Percentiles rank a stretch among this genome's conserved stretches.
Evolutionary conservation across 2,113 vertebrate genomes (phyloP).

Genomic region (Calcarius ornatus): DNA sequence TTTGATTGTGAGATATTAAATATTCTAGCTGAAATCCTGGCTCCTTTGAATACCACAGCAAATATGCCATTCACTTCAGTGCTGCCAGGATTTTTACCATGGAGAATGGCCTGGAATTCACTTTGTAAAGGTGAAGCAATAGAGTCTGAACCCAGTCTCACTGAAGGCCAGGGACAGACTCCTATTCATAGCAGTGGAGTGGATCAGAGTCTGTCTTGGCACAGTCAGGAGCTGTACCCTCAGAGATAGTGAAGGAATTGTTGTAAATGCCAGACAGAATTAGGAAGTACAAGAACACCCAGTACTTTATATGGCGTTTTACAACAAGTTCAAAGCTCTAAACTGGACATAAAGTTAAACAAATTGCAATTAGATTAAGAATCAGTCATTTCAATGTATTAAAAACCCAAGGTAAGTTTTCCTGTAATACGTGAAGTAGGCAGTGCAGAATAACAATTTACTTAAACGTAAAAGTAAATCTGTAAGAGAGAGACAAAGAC

Average conservation of each 20-base stretch:
- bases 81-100: slow-evolving; percentile 32
- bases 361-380: slow-evolving; percentile 36
- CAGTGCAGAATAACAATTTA: slow-evolving; percentile 13
- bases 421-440: not conserved
- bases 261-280: slow-evolving; percentile 63
- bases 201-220: slow-evolving; percentile 2
- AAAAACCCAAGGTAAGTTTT: not conserved
- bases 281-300: slow-evolving; percentile 57
- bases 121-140: slow-evolving; percentile 37
- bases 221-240: not conserved
- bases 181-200: slow-evolving; percentile 8
- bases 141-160: slow-evolving; percentile 2
- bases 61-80: not conserved
- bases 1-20: slow-evolving; percentile 5
- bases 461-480: not conserved
- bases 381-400: not conserved
- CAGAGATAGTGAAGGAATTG: slow-evolving; percentile 39
- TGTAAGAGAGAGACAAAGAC: not conserved
- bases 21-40: not conserved
- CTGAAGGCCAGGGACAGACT: not conserved
- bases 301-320: slow-evolving; percentile 35
- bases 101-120: slow-evolving; percentile 48
- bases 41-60: slow-evolving; percentile 18
- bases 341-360: slow-evolving; percentile 42
- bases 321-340: slow-evolving; percentile 54